Conservation (phyloP, 2,797 vertebrate genomes). For the Zenarchopterus dispar region DNA sequence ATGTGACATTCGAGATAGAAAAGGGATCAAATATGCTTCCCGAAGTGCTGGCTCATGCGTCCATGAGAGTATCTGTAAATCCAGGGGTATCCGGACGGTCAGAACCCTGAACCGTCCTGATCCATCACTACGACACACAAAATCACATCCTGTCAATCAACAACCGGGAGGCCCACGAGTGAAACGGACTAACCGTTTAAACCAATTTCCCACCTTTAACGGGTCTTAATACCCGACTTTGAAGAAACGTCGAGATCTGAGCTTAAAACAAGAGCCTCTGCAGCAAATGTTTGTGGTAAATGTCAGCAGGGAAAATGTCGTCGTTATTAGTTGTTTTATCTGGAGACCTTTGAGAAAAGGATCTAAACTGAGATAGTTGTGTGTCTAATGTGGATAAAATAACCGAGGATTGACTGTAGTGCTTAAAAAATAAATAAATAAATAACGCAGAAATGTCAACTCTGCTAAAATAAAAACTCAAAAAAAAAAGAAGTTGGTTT, state of each 20-base stretch:
- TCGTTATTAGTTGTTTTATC: constrained; percentile 7
- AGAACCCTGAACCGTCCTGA: constrained; percentile 4
- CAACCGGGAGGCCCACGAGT: constrained; percentile 18
- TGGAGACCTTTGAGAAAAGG: background rate
- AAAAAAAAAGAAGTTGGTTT: too few relatives aligned
- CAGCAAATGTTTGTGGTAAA: background rate
- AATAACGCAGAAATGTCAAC: too few relatives aligned
- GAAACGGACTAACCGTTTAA: constrained; percentile 33
- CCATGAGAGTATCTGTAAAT: constrained; percentile 41
- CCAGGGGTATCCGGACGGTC: constrained; percentile 39
- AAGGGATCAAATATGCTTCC: constrained; percentile 44
- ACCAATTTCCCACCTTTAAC: constrained; percentile 31
- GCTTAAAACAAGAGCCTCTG: constrained; percentile 12
- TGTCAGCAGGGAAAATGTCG: background rate
- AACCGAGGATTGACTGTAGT: too few relatives aligned
- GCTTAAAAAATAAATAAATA: too few relatives aligned
- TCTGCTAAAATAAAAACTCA: too few relatives aligned
- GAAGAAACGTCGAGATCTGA: constrained; percentile 14
- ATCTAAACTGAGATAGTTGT: constrained; percentile 4
- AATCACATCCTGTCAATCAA: background rate
- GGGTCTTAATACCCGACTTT: constrained; percentile 13
- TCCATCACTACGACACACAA: constrained; percentile 1
- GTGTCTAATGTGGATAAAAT: too few relatives aligned
- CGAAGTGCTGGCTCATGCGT: constrained; percentile 12
- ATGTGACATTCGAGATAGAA: constrained; percentile 43